Percentiles rank a stretch among this genome's conserved stretches.
phyloP scores from a whole-genome alignment of 2,797 vertebrate genomes.

The Microctenopoma lineatum region DNA sequence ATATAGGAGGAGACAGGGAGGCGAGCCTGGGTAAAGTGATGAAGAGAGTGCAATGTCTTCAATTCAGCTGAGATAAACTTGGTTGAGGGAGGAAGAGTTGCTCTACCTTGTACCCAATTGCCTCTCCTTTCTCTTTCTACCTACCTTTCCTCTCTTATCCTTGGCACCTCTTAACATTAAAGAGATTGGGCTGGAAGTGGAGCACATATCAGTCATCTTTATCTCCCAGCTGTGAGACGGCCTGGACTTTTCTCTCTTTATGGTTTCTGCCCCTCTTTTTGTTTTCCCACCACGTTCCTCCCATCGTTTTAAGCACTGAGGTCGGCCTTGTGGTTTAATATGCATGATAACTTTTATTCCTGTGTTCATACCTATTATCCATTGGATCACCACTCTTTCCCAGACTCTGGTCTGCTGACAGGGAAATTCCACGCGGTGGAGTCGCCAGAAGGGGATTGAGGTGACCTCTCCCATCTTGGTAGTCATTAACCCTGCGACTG shows the following conservation, averaged over 20 bases:
- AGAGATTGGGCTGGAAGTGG: conserved; percentile 81
- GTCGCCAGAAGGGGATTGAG: conserved; percentile 59
- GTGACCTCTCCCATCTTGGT: conserved; percentile 66
- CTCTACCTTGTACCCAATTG: conserved; percentile 61
- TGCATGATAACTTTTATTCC: conserved; percentile 85
- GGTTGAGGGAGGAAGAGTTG: conserved; percentile 62
- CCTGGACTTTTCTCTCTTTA: conserved; percentile 78
- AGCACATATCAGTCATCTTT: conserved; percentile 85
- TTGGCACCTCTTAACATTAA: conserved; percentile 77
- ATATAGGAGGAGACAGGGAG: conserved; percentile 62
- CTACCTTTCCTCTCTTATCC: conserved; percentile 54
- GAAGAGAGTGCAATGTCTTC: conserved; percentile 68
- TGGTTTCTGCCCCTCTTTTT: conserved; percentile 77
- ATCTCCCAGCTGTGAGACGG: conserved; percentile 81
- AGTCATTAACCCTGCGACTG: conserved; percentile 81
- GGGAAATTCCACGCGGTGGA: conserved; percentile 65
- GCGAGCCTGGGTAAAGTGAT: conserved; percentile 54
- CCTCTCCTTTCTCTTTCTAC: conserved; percentile 63
- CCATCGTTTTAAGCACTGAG: conserved; percentile 79
- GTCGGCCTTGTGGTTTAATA: conserved; percentile 83
- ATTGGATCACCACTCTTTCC: conserved; percentile 64
- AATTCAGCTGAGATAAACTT: conserved; percentile 76
- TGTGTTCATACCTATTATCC: conserved; percentile 82
- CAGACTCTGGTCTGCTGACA: conserved; percentile 57
- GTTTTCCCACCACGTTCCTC: conserved; percentile 78